These are phyloP conservation scores for Leuciscus waleckii DNA, from an alignment of 2,797 vertebrate species.

Conservation along the genomic window DNA sequence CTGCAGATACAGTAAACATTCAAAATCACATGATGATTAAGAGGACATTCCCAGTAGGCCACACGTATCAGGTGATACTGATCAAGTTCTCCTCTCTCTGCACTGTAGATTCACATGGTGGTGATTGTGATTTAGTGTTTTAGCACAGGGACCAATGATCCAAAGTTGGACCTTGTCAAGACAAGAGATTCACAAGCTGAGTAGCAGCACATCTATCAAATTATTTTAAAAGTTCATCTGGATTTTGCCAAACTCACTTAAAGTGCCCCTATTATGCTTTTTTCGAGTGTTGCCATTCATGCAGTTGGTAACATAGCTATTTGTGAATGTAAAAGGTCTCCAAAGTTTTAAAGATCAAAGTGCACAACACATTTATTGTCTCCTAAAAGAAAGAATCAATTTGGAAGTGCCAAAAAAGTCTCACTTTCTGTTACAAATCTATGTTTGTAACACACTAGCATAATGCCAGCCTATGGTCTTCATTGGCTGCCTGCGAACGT, in stretches of 20 bases:
- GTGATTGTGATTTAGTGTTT: constrained; percentile 39
- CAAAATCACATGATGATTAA: constrained; percentile 65
- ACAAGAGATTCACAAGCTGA: neutral
- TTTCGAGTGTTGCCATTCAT: neutral
- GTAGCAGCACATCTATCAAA: constrained; percentile 18
- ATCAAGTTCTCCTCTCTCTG: constrained; percentile 49
- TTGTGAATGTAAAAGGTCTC: neutral
- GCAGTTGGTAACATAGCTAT: neutral
- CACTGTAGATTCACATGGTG: constrained; percentile 38
- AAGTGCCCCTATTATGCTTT: neutral
- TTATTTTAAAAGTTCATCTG: neutral
- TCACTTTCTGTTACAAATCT: neutral
- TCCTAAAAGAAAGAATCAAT: neutral
- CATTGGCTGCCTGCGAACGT: neutral
- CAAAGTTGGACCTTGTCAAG: constrained; percentile 19
- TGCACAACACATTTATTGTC: neutral
- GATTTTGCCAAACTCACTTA: neutral
- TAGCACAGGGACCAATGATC: constrained; percentile 12
- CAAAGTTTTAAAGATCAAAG: neutral
- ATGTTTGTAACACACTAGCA: neutral
- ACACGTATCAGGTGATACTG: constrained; percentile 50
- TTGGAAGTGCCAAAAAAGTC: neutral
- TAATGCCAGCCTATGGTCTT: neutral
- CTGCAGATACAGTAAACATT: constrained; percentile 76
- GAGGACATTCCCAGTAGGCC: constrained; percentile 57